Evolutionary conservation across 2,113 vertebrate species (phyloP).

Genomic region (Dasyurus viverrinus): DNA sequence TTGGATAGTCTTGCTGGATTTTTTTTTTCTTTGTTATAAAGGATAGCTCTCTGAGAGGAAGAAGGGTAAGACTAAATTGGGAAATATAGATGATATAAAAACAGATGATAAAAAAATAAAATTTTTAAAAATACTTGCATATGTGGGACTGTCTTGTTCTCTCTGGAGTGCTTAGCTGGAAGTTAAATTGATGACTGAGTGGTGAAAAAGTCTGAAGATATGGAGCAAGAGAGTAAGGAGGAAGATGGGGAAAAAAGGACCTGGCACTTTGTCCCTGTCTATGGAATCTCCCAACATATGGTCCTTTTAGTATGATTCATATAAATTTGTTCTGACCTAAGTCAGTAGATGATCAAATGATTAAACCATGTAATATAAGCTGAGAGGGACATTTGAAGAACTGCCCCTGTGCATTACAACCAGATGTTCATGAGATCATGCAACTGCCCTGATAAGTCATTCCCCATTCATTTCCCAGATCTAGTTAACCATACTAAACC

Average conservation of each 20-base stretch:
- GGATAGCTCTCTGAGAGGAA: too few species aligned
- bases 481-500: background rate
- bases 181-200: background rate
- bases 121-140: background rate
- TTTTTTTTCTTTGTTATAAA: too few species aligned
- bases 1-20: too few species aligned
- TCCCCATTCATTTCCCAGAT: constrained; percentile 11
- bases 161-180: background rate
- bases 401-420: background rate
- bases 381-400: background rate
- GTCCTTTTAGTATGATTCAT: background rate
- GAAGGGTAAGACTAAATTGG: background rate
- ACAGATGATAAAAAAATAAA: background rate
- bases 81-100: background rate
- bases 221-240: background rate
- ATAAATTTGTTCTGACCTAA: background rate
- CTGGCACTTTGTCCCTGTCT: background rate
- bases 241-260: background rate
- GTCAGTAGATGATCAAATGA: background rate
- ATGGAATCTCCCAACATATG: background rate
- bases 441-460: background rate
- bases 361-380: background rate
- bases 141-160: background rate
- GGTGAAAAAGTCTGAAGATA: constrained; percentile 2
- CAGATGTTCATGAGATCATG: constrained; percentile 8